A percentile compares a stretch with the other conserved stretches of the same genome.
These are phyloP conservation scores for Echinops telfairi DNA, from an alignment of 2,113 vertebrate genomes.

Conservation along the genomic window DNA sequence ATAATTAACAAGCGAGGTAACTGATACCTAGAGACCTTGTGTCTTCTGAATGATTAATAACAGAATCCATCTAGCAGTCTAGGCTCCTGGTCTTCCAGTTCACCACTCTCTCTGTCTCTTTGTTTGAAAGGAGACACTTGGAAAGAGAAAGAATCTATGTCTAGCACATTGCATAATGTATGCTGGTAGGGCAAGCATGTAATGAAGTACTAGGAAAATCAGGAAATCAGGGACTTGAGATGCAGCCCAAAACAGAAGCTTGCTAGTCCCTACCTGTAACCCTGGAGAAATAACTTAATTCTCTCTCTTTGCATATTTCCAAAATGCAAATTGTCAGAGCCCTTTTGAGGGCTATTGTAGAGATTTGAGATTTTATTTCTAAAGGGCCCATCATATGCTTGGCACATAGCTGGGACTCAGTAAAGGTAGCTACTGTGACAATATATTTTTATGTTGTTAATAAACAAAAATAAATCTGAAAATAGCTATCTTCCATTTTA, in stretches of 20 bases:
- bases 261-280: not conserved
- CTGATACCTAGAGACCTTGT: not conserved
- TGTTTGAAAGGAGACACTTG: not conserved
- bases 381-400: not conserved
- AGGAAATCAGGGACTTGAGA: not conserved
- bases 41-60: not conserved
- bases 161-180: not conserved
- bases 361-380: not conserved
- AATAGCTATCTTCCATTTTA: not conserved
- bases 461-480: slow-evolving; percentile 24
- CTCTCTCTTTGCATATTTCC: slow-evolving; percentile 9
- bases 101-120: not conserved
- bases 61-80: not conserved
- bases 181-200: not conserved
- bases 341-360: not conserved
- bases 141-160: not conserved
- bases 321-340: slow-evolving; percentile 35
- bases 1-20: not conserved
- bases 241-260: not conserved
- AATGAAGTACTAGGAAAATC: not conserved
- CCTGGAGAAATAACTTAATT: not conserved
- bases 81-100: not conserved
- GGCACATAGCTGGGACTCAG: not conserved
- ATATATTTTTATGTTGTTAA: not conserved
- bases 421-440: slow-evolving; percentile 14